phyloP scores from a whole-genome alignment of 2,113 vertebrate genomes.

The Alligator sinensis region DNA sequence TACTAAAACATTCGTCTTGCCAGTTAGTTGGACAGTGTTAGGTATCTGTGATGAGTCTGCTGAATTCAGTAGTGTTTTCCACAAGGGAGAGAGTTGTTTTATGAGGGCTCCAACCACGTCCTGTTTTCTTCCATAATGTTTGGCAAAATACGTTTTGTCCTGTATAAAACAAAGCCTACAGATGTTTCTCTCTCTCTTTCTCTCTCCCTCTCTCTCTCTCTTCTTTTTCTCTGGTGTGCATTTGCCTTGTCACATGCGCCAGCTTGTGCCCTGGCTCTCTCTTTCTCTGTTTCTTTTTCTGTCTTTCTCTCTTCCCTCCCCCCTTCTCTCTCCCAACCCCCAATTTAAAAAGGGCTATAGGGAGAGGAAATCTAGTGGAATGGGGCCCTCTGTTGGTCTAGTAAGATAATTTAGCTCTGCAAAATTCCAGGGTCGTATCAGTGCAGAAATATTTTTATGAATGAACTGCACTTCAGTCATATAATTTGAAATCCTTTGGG shows the following conservation, averaged over 20 bases:
- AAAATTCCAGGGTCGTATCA: fast-evolving
- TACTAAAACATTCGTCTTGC: neutral
- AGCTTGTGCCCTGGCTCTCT: neutral
- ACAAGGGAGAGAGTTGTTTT: neutral
- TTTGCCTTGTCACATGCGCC: neutral
- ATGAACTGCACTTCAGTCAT: slow-evolving; percentile 11
- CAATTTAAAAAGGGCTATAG: neutral
- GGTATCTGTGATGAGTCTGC: neutral
- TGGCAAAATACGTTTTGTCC: neutral
- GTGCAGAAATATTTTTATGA: slow-evolving; percentile 28
- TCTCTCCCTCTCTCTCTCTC: neutral
- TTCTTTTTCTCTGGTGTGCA: neutral
- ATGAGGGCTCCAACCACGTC: neutral
- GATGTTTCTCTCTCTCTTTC: neutral
- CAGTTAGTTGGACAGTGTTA: neutral
- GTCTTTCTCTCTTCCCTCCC: neutral
- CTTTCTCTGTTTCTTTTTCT: neutral
- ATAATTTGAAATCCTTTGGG: neutral
- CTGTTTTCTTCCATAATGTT: neutral
- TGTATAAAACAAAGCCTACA: neutral
- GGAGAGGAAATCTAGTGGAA: slow-evolving; percentile 45
- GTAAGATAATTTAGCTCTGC: neutral
- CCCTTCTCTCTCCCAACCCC: neutral
- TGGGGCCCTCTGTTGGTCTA: slow-evolving; percentile 71
- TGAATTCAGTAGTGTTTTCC: neutral